Conservation (phyloP, 2,797 vertebrate species). For the Catamblyrhynchus diadema region DNA sequence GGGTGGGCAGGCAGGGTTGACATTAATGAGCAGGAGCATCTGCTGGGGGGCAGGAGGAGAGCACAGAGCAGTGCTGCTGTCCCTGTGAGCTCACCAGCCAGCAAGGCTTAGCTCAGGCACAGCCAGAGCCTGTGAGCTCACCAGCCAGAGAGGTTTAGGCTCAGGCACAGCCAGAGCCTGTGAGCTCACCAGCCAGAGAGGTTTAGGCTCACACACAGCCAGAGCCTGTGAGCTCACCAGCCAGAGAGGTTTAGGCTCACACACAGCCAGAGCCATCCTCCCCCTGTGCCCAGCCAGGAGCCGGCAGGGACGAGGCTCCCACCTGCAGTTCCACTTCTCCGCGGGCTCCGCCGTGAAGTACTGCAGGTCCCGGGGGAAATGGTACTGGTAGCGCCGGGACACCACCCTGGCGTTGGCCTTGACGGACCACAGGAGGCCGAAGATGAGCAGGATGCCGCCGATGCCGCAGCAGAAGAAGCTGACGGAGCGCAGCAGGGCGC, state of each 20-base stretch:
- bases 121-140: too few species aligned
- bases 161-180: too few species aligned
- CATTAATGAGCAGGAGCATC: not conserved
- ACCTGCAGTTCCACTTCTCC: slow-evolving; percentile 72
- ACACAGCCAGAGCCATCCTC: not conserved
- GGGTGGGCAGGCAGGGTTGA: not conserved
- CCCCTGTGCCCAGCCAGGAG: not conserved
- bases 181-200: too few species aligned
- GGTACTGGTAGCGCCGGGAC: slow-evolving; percentile 62
- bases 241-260: accelerated
- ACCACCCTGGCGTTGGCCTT: slow-evolving; percentile 58
- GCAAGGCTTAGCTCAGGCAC: too few species aligned
- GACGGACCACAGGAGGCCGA: slow-evolving; percentile 71
- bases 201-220: too few species aligned
- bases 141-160: too few species aligned
- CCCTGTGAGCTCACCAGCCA: not conserved
- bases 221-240: not conserved
- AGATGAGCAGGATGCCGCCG: slow-evolving; percentile 70
- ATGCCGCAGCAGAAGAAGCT: slow-evolving; percentile 73
- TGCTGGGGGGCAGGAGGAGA: not conserved
- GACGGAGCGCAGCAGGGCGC: slow-evolving; percentile 61
- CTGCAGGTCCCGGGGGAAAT: slow-evolving; percentile 70
- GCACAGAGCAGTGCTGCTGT: accelerated
- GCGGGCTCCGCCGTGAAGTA: slow-evolving; percentile 62
- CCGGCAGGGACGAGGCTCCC: not conserved